Percentiles rank a stretch among this genome's conserved stretches.
phyloP scores from a whole-genome alignment of 2,888 invertebrate genomes.

The Clitarchus hookeri region DNA sequence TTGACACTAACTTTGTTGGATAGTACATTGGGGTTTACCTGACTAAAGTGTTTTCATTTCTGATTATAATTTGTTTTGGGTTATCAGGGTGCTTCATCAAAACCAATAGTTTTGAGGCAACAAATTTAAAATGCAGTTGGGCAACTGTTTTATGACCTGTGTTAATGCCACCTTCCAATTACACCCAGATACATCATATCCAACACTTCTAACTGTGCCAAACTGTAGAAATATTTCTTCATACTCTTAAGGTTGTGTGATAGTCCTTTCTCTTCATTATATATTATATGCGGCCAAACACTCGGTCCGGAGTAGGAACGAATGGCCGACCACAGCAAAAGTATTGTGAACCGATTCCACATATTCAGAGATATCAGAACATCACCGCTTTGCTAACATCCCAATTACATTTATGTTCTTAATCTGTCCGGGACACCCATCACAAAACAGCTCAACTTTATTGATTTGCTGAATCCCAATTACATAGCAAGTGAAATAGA shows the following conservation, averaged over 20 bases:
- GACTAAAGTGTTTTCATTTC: not conserved
- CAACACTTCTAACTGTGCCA: too few species aligned
- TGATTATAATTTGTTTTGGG: not conserved
- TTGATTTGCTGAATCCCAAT: too few species aligned
- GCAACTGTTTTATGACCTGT: too few species aligned
- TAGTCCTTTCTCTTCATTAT: not conserved
- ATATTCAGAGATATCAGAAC: not conserved
- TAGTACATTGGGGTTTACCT: too few species aligned
- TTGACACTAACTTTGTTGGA: too few species aligned
- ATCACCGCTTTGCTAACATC: not conserved
- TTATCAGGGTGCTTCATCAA: not conserved
- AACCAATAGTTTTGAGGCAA: constrained; percentile 4
- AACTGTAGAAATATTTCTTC: too few species aligned
- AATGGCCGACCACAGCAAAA: not conserved
- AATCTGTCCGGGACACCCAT: too few species aligned
- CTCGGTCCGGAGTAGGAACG: not conserved
- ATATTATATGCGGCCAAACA: not conserved
- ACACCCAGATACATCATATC: too few species aligned
- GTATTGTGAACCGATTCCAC: not conserved
- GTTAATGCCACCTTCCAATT: too few species aligned
- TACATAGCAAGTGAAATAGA: too few species aligned
- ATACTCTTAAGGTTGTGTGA: not conserved
- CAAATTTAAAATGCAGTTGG: constrained; percentile 12
- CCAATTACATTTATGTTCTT: not conserved
- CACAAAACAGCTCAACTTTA: too few species aligned